Evolutionary conservation across 2,888 invertebrate species (phyloP).

Genomic region (Ophioninae sp.): DNA sequence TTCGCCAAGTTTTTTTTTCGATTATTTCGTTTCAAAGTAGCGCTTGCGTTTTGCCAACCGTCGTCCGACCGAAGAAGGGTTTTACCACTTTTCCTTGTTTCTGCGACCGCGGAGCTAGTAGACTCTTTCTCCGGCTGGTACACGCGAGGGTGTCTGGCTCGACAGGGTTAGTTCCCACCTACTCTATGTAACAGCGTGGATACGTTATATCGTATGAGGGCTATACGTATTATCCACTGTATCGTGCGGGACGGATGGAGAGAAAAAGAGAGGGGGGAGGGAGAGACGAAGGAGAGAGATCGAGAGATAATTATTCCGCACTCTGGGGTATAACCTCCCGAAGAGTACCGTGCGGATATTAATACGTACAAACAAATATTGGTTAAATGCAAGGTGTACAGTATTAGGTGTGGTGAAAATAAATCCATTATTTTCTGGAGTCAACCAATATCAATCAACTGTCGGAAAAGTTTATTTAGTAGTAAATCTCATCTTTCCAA

Average conservation of each 20-base stretch:
- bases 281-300: constrained; percentile 17
- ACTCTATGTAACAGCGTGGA: constrained; percentile 68
- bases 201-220: constrained; percentile 35
- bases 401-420: no score
- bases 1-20: neutral
- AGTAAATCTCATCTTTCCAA: no score
- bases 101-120: constrained; percentile 31
- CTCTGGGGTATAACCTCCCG: no score
- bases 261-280: constrained; percentile 22
- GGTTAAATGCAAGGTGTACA: no score
- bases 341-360: no score
- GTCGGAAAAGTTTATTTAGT: no score
- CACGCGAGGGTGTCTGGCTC: constrained; percentile 64
- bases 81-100: constrained; percentile 49
- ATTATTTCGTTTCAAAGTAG: neutral
- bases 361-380: no score
- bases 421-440: no score
- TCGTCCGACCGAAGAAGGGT: constrained; percentile 44
- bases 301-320: no score
- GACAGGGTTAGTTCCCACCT: constrained; percentile 70
- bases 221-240: constrained; percentile 34
- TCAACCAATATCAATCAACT: no score
- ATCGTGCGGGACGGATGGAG: constrained; percentile 54
- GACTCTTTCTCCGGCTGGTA: constrained; percentile 48
- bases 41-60: constrained; percentile 6